Base-by-base conservation (phyloP, 2,888 invertebrate species). In the Willowsia nigromaculata region DNA sequence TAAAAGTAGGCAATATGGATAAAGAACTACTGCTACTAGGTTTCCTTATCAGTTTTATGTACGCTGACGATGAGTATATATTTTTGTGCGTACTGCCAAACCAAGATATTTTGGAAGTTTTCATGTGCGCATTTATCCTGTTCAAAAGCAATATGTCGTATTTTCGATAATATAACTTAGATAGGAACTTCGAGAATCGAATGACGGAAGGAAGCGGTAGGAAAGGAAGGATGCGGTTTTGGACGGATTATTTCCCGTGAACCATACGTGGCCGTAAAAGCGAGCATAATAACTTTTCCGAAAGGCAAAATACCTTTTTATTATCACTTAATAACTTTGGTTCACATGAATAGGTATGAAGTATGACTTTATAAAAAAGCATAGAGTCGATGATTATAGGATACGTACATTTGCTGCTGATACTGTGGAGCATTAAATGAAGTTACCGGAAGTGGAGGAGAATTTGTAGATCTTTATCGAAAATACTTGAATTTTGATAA, bases 401-500 rank as follows among this genome's bases (percentile, higher is more conserved):
- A 71, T 25, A 43, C 13, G 9, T 3, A 3, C 43, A 13, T n/a
- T 1, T 53, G 27, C 2, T 74, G 13, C 43, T 76, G 76, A 13
- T 53, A 18, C n/a, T 50, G 50, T 18, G 18, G 11, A 18, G 30
- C 15, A 30, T 30, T 56, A 83, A 76, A 78, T 40, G 22, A 43
- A 59, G 33, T 62, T 15, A 62, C 68, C 86, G 86, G 86, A 86
- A 80, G 68, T 40, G 56, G 53, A 33, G 80, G 86, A 65, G 86
- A 78, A 86, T 86, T 85, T 62, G 40, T 78, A 76, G 76, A 86
- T 86, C 33, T 47, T 50, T 86, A 86, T 86, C 86, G 18, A 9
- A 15, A 76, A 76, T 37, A 13, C 50, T 47, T 62, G 37, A 86
- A 50, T 78, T 80, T 78, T 86, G 80, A 86, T 86, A 86, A 86